Conservation (phyloP, 2,888 invertebrate species). For the Nomada ruficornis region DNA sequence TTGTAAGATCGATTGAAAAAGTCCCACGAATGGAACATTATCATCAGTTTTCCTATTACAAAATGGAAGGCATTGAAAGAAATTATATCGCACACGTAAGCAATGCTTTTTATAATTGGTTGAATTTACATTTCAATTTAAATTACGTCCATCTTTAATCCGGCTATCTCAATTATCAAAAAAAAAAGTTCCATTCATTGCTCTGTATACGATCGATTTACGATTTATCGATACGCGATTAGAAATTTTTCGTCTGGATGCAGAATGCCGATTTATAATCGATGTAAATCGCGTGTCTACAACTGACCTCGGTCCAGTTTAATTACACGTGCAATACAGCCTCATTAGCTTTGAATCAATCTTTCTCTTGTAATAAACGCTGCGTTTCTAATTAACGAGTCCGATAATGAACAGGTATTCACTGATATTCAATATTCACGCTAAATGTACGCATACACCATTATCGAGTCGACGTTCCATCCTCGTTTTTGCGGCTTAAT, state of each 20-base stretch:
- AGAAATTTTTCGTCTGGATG: not conserved
- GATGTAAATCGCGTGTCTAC: not conserved
- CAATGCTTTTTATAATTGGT: no score
- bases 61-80: no score
- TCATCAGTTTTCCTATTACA: no score
- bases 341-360: constrained; percentile 49
- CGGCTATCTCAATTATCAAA: not conserved
- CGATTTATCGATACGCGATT: constrained; percentile 4
- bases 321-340: constrained; percentile 29
- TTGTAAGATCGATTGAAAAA: no score
- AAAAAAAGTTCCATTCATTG: no score
- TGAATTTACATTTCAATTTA: not conserved
- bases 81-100: no score
- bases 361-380: constrained; percentile 53
- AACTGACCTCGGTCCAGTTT: constrained; percentile 29
- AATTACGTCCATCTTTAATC: not conserved
- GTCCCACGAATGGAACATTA: no score
- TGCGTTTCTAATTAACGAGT: constrained; percentile 49
- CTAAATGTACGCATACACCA: constrained; percentile 7
- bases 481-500: not conserved
- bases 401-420: constrained; percentile 37
- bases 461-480: constrained; percentile 2
- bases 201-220: not conserved
- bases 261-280: not conserved
- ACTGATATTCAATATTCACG: constrained; percentile 35